Percentiles rank a stretch among this genome's conserved stretches.
Evolutionary conservation across 2,888 invertebrate species (phyloP).

Genomic region (Zelleria hepariella): DNA sequence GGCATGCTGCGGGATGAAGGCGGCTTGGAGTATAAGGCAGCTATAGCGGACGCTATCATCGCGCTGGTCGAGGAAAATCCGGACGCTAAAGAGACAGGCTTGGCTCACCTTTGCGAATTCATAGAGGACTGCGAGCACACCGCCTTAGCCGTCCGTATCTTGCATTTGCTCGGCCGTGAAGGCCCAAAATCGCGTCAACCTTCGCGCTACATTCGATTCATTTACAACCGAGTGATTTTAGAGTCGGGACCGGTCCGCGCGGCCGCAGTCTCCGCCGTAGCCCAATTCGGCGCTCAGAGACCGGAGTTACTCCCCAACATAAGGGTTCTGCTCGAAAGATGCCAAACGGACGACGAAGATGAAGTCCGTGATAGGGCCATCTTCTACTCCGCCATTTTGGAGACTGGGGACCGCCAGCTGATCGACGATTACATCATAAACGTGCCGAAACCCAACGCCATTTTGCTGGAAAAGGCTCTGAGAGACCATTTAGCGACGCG

Average conservation of each 20-base stretch:
- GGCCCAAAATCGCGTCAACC: slow-evolving; percentile 97
- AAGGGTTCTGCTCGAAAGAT: slow-evolving; percentile 81
- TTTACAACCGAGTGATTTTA: slow-evolving; percentile 93
- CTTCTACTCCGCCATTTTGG: slow-evolving; percentile 91
- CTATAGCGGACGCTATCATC: slow-evolving; percentile 98
- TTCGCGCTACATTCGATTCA: slow-evolving; percentile 86
- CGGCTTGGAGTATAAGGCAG: slow-evolving; percentile 97
- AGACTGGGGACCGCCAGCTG: slow-evolving; percentile 76
- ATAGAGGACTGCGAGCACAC: slow-evolving; percentile 99
- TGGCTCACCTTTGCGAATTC: slow-evolving; percentile 98
- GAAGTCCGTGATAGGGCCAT: slow-evolving; percentile 98
- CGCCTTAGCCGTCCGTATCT: slow-evolving; percentile 93
- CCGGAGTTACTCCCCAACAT: slow-evolving; percentile 78
- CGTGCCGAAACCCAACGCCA: slow-evolving; percentile 84
- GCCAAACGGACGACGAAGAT: slow-evolving; percentile 97
- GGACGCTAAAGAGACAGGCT: slow-evolving; percentile 95
- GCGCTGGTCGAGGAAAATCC: slow-evolving; percentile 98
- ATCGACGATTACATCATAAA: slow-evolving; percentile 85
- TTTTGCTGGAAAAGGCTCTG: slow-evolving; percentile 90
- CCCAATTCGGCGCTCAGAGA: slow-evolving; percentile 97
- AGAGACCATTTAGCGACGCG: slow-evolving; percentile 83
- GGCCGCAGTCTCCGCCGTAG: slow-evolving; percentile 97
- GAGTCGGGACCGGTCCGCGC: slow-evolving; percentile 96
- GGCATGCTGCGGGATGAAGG: slow-evolving; percentile 98
- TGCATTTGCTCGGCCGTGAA: slow-evolving; percentile 96